Base-by-base conservation (phyloP, 2,113 vertebrate species). In the Leptodactylus fuscus region DNA sequence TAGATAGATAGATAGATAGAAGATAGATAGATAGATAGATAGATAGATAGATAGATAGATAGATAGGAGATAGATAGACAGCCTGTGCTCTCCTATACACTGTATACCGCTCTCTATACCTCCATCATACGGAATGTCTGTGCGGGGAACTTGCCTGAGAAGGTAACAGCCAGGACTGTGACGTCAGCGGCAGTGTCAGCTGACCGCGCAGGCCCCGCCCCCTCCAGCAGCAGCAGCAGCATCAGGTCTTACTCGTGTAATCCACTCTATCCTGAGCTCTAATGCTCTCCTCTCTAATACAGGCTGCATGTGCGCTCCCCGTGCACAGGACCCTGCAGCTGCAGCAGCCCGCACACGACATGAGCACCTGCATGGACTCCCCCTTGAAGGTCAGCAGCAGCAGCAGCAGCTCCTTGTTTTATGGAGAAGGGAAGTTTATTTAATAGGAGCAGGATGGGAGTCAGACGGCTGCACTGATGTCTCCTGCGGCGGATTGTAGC, bases 171-270 rank as follows among this genome's bases (percentile, higher is more conserved):
- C 86, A 82, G 87, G 55, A 81, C 82, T 48, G 85, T 87, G 90
- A 90, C 86, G 89, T 89, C 88, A 87, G 76, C 11, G 84, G 71
- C 22, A 13, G 89, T 91, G 92, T 91, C 93, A 93, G 92, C 92
- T 92, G 92, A 94, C 92, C 5, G 88, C 84, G 46, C 20, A 34
- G 76, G 91, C 88, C 91, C 92, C 90, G 91, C 91, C 89, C 91
- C 91, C 88, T 78, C 89, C n/a, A n/a, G n/a, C n/a, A n/a, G n/a
- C 89, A 89, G 74, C 90, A 13, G 55, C 24, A 60, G 55, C 55
- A 27, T 27, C 55, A 88, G 89, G 51, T 62, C 85, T 58, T 79
- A 32, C 88, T 87, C 83, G 69, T 87, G 87, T 88, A 87, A 91
- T 89, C 89, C 91, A 73, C 85, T 86, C 87, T 86, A 71, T 85